Conservation (phyloP, 2,797 vertebrate species). For the Heterohyrax brucei region DNA sequence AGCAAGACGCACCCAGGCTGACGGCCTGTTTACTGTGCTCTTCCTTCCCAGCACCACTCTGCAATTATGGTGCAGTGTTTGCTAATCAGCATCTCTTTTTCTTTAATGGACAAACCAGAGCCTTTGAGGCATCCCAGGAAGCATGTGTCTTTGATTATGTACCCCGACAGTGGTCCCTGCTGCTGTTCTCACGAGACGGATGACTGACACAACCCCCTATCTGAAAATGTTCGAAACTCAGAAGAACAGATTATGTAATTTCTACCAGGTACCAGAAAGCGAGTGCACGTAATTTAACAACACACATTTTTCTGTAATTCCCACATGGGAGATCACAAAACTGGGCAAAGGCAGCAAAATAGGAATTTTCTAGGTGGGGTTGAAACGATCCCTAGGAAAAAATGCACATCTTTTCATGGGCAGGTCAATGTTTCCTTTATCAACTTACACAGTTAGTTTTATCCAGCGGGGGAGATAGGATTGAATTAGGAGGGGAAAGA, state of each 20-base stretch:
- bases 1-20: not conserved
- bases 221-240: accelerated
- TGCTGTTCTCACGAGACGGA: slow-evolving; percentile 40
- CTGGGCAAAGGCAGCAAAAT: slow-evolving; percentile 12
- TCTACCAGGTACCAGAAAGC: slow-evolving; percentile 44
- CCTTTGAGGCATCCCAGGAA: slow-evolving; percentile 26
- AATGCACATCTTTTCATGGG: slow-evolving; percentile 33
- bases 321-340: not conserved
- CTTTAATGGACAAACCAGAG: slow-evolving; percentile 38
- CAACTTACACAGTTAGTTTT: not conserved
- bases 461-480: not conserved
- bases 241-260: not conserved
- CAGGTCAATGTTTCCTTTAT: not conserved
- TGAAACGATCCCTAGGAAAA: slow-evolving; percentile 69
- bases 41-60: not conserved
- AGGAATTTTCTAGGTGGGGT: slow-evolving; percentile 70
- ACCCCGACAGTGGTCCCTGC: slow-evolving; percentile 6
- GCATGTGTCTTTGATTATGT: not conserved
- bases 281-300: not conserved
- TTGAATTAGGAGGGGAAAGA: not conserved
- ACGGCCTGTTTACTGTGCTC: too few species aligned
- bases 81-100: not conserved
- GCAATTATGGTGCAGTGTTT: not conserved
- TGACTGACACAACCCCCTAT: not conserved
- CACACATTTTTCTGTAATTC: slow-evolving; percentile 27